Evolutionary conservation across 1,140 invertebrate genomes (phyloP).

Genomic region (Drosophila dunni): DNA sequence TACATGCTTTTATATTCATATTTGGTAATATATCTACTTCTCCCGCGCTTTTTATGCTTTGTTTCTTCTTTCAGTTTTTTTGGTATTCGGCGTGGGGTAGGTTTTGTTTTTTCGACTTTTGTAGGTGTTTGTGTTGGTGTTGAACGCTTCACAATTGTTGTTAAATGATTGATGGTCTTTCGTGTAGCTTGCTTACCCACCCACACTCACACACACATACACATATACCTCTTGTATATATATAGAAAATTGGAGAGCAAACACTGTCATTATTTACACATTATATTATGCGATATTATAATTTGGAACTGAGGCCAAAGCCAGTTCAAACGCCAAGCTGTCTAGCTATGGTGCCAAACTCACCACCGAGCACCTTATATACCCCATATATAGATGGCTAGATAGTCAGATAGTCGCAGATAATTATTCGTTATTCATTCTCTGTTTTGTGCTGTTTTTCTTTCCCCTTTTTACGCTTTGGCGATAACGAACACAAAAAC

Average conservation of each 20-base stretch:
- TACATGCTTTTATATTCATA: slow-evolving; percentile 75
- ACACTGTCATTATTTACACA: slow-evolving; percentile 58
- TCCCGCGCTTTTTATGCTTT: slow-evolving; percentile 50
- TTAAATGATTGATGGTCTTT: slow-evolving; percentile 75
- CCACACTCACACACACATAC: slow-evolving; percentile 33
- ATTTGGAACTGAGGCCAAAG: slow-evolving; percentile 38
- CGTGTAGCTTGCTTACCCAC: slow-evolving; percentile 56
- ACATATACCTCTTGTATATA: not conserved
- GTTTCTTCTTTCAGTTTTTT: slow-evolving; percentile 27
- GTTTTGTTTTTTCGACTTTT: slow-evolving; percentile 36
- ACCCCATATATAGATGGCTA: not conserved
- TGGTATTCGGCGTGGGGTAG: slow-evolving; percentile 42
- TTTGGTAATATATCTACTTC: slow-evolving; percentile 62
- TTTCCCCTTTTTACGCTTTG: slow-evolving; percentile 34
- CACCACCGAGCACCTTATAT: slow-evolving; percentile 14
- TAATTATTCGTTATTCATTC: slow-evolving; percentile 43
- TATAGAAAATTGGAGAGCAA: slow-evolving; percentile 13
- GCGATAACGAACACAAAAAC: slow-evolving; percentile 37
- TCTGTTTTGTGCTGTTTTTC: slow-evolving; percentile 16
- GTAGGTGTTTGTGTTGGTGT: slow-evolving; percentile 61
- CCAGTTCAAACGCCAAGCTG: slow-evolving; percentile 57
- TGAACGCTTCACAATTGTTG: slow-evolving; percentile 63
- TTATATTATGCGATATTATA: slow-evolving; percentile 62
- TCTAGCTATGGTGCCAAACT: slow-evolving; percentile 43
- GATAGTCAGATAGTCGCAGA: slow-evolving; percentile 18